Evolutionary conservation across 1,140 invertebrate genomes (phyloP), one percentile per base, ranked within the genome.

Genomic region (Theocolax elegans): DNA sequence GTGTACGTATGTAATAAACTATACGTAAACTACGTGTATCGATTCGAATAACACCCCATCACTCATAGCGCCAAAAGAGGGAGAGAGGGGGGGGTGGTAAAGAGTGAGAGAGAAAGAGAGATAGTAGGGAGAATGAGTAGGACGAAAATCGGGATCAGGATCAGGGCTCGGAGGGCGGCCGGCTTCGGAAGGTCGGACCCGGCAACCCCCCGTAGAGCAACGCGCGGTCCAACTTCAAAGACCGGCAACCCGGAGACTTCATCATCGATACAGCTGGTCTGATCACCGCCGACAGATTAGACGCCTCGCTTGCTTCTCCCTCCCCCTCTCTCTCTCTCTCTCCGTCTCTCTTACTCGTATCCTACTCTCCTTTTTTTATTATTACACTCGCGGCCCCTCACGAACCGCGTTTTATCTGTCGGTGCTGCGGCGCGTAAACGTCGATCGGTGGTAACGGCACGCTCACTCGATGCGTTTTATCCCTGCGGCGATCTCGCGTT

Each of bases 271-370:
- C 80, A 74, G 77, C 77, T 78, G 77, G 72, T 81, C 80, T 81
- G 84, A 85, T 85, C 81, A 81, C 76, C 79, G 83, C 82, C 83
- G 81, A 84, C 80, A 86, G 84, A 86, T 84, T 85, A 84, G 76
- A 75, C 73, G 74, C 68, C 71, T 75, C 66, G 60, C 29, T 51
- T 35, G 44, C 38, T 60, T 58, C 48, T 44, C 62, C 51, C 46
- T 38, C 53, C 59, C 27, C 9, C 46, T 21, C 53, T 42, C 25
- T 27, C 19, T 46, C 40, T 60, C 71, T 73, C 48, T 19, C 66
- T 48, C 64, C 73, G 67, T 59, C 63, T 70, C 51, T 73, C 65
- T 63, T 72, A 71, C 73, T 74, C 44, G n/a, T n/a, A n/a, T 25
- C 49, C 15, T 23, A 44, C n/a, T 67, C 48, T 67, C 58, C 21